Base-by-base conservation (phyloP, 2,797 vertebrate genomes). In the Rhinichthys osculus region DNA sequence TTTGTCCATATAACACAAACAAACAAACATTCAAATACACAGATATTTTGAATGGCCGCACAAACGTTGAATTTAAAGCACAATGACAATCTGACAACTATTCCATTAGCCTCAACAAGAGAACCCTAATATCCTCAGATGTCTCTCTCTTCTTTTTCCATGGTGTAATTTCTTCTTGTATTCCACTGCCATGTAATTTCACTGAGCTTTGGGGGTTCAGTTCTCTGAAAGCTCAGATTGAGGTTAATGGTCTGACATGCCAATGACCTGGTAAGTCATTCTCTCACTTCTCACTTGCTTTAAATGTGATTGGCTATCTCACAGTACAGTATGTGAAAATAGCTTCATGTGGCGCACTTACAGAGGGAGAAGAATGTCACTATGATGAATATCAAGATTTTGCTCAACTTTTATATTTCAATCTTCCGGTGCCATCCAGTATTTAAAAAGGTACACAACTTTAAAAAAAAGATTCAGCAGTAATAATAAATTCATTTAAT, bases 141-240 rank as follows among this genome's bases (percentile, higher is more conserved):
- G 33, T 27, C 38, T 44, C 52, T 40, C 40, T 70, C n/a, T 23
- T n/a, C 64, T 38, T 44, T n/a, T 69, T 23, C 47, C 14, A 35
- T 13, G 5, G 2, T 78, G 23, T 66, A 7, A 30, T 82, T 81
- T 70, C 21, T 64, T 69, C 59, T 35, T 35, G 40, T 66, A 27
- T 30, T 52, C 7, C 9, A 17, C 19, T 27, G 47, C 27, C 27
- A 44, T 82, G 23, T 59, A 50, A 76, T 78, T 84, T 77, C 17
- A 13, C 80, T 54, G 30, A 73, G 50, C 47, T 78, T 44, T 44
- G 38, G 14, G n/a, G 52, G 40, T 74, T 57, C n/a, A 8, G 44
- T 66, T 71, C 66, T 87, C 69, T 86, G 82, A 81, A 66, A 86
- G 66, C 52, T 30, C 42, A 27, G 82, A 83, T 30, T 86, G 23